Evolutionary conservation across 2,113 vertebrate genomes (phyloP), one percentile per base, ranked within the genome.

Genomic region (Eira barbara): DNA sequence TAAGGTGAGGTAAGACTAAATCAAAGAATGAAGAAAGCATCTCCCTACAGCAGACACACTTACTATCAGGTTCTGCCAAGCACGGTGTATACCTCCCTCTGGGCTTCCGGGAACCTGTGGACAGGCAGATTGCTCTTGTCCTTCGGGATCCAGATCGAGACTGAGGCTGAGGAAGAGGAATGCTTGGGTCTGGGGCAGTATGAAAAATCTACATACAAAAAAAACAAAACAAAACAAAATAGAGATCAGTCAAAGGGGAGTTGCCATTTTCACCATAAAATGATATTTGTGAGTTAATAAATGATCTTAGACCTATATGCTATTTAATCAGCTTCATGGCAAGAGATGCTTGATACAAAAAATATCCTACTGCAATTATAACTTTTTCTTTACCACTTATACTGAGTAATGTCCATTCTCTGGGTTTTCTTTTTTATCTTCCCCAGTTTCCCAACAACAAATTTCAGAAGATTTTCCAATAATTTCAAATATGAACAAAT

Each of bases 1-100:
- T 69, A 73, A 71, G 34, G 23, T 15, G 87, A 97, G 27, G 45
- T 15, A 91, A 87, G 95, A 63, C 36, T 67, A 45, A 84, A 23
- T 6, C 65, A 91, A 25, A 34, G 3, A 82, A 65, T 0, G 65
- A 76, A 59, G 39, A 6, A 36, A 73, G 6, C 27, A 12, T 23
- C 89, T 80, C 23, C 31, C 85, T 21, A 2, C 14, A 36, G 27
- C 63, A 10, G 18, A 81, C 65, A 90, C 90, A 99, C 99, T 99
- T 98, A 99, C 99, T 99, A 88, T 99, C 99, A 1, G 99, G 99
- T 93, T 99, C 99, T 1, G 99, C 99, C 78, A 99, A 98, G 98
- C 99, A 99, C 0, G 99, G 99, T 7, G 98, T 99, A 97, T 98
- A 99, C 98, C 98, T 99, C 84, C 99, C 99, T 94, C 98, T 99